These are phyloP conservation scores for Tetramorium alpestre DNA, from an alignment of 1,140 invertebrate genomes.

Conservation along the genomic window DNA sequence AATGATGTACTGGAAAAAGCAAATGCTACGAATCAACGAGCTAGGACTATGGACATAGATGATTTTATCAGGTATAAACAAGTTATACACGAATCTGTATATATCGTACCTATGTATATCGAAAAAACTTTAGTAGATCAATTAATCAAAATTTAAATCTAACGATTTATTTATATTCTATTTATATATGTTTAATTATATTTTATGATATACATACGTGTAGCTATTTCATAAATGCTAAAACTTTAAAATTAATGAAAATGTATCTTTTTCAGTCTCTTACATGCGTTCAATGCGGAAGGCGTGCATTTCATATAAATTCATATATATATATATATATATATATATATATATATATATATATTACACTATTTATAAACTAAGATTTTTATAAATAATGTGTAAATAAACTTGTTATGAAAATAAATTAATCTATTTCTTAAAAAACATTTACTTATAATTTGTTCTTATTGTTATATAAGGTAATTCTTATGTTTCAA, in stretches of 20 bases:
- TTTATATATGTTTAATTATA: constrained; percentile 7
- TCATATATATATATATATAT: constrained; percentile 22
- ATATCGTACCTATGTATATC: not conserved
- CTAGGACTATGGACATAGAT: constrained; percentile 98
- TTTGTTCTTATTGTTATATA: not conserved
- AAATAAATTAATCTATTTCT: not conserved
- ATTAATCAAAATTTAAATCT: constrained; percentile 15
- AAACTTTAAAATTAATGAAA: constrained; percentile 6
- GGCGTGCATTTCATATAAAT: constrained; percentile 95
- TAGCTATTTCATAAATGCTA: not conserved
- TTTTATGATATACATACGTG: not conserved
- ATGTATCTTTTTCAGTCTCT: constrained; percentile 87
- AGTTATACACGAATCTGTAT: not conserved
- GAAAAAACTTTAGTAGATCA: not conserved
- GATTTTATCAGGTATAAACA: constrained; percentile 92
- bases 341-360: constrained; percentile 20
- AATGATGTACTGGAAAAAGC: constrained; percentile 90
- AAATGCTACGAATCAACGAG: constrained; percentile 92
- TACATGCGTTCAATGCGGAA: constrained; percentile 95
- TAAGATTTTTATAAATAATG: not conserved
- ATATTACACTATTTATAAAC: constrained; percentile 34
- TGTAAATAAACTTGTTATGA: constrained; percentile 35
- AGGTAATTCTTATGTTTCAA: not conserved
- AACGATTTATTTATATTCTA: not conserved
- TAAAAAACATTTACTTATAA: not conserved